Evolutionary conservation across 2,888 invertebrate genomes (phyloP), one percentile per base, ranked within the genome.

Genomic region (Leptarthrus brevirostris): DNA sequence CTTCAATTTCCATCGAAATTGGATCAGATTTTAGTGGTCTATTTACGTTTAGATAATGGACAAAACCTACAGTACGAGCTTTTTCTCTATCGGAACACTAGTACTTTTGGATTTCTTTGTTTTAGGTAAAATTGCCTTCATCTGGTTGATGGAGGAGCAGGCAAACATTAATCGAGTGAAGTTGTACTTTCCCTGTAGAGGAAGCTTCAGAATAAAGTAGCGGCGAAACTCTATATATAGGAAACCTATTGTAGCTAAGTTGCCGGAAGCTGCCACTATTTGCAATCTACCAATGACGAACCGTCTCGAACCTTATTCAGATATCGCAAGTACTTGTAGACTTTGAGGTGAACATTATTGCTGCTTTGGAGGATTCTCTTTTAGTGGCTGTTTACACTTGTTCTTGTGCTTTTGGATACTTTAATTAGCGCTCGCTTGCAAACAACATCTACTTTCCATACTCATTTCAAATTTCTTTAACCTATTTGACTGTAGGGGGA

Each of bases 141-240:
- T 64, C 36, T 36, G 12, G 53, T 36, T 64, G 74, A 56, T 61
- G 58, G 73, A 70, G 61, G 47, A 73, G 53, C 44, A n/a, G 47
- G 44, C 61, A 56, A 61, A 52, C 70, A 73, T 40, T 58, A 74
- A 72, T 54, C 74, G 72, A 54, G 47, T 52, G 30, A 26, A 61
- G 64, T 30, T 40, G 26, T 20, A 54, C 47, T 61, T 56, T 22
- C 58, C 44, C 49, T 30, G 54, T 54, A 58, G 20, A 56, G 69
- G 69, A 66, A 30, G 20, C 14, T 74, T 56, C 56, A 74, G 44
- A 30, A 56, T 30, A 26, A 26, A 56, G 56, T 14, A 34, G 56
- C 26, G 24, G 26, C 30, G 30, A 26, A 56, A 56, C 26, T n/a
- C 30, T 30, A 16, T 5, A 30, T 8, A 8, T 12, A 40, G 1